Evolutionary conservation across 2,888 invertebrate genomes (phyloP).

Genomic region (Neoitamus cyanurus): DNA sequence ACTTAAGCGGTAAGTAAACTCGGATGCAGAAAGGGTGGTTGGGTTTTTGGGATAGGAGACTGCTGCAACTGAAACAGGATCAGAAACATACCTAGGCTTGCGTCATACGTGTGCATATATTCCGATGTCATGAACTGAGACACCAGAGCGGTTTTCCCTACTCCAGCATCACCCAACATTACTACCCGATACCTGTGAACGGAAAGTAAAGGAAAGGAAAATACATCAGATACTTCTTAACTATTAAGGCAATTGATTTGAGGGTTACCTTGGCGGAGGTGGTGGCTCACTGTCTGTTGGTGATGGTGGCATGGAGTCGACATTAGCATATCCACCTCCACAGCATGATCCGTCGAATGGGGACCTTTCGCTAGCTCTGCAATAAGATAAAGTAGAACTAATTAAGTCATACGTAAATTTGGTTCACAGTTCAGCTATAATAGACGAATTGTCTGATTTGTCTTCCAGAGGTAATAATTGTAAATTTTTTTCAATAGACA

Average conservation of each 20-base stretch:
- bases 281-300: conserved; percentile 76
- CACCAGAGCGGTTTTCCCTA: conserved; percentile 90
- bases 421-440: no score
- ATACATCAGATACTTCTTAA: neutral
- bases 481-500: no score
- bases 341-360: conserved; percentile 91
- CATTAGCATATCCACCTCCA: conserved; percentile 81
- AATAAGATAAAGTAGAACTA: neutral
- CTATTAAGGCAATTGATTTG: neutral
- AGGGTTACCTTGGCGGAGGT: conserved; percentile 62
- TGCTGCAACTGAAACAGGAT: neutral
- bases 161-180: conserved; percentile 84
- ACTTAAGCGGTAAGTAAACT: neutral
- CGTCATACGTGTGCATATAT: conserved; percentile 95
- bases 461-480: no score
- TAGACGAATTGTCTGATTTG: no score
- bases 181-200: conserved; percentile 79
- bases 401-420: no score
- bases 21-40: neutral
- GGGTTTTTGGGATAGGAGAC: neutral
- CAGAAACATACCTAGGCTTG: conserved; percentile 80
- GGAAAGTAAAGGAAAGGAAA: neutral
- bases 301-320: conserved; percentile 79
- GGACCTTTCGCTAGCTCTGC: conserved; percentile 82
- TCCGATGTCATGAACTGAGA: conserved; percentile 96